Conservation (phyloP, 2,888 invertebrate species). For the Chirona hameri region DNA sequence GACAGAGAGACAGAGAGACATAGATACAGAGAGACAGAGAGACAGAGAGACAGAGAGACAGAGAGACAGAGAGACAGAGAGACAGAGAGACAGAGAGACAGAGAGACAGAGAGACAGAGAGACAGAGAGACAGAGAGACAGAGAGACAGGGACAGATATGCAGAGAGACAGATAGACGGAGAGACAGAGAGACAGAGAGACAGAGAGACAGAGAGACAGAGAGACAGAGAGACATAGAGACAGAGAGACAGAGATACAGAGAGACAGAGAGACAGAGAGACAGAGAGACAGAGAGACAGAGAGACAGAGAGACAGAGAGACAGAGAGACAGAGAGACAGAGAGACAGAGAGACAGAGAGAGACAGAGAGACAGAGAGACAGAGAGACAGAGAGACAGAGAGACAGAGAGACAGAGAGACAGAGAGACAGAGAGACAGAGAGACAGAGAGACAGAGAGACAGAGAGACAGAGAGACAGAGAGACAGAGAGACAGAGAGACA, state of each 20-base stretch:
- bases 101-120: no score
- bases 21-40: no score
- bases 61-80: neutral
- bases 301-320: neutral
- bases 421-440: neutral
- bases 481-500: no score
- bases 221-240: no score
- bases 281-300: slow-evolving; percentile 25
- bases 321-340: slow-evolving; percentile 2
- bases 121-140: no score
- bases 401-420: slow-evolving; percentile 10
- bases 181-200: slow-evolving; percentile 4
- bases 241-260: slow-evolving; percentile 24
- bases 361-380: slow-evolving; percentile 7
- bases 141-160: no score
- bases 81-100: no score
- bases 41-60: neutral
- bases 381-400: slow-evolving; percentile 27
- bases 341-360: neutral
- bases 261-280: slow-evolving; percentile 26
- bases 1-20: slow-evolving; percentile 24
- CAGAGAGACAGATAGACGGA: no score
- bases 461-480: neutral
- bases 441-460: neutral
- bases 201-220: neutral